These are phyloP conservation scores for Nysson spinosus DNA, from an alignment of 2,888 invertebrate species.

Conservation along the genomic window DNA sequence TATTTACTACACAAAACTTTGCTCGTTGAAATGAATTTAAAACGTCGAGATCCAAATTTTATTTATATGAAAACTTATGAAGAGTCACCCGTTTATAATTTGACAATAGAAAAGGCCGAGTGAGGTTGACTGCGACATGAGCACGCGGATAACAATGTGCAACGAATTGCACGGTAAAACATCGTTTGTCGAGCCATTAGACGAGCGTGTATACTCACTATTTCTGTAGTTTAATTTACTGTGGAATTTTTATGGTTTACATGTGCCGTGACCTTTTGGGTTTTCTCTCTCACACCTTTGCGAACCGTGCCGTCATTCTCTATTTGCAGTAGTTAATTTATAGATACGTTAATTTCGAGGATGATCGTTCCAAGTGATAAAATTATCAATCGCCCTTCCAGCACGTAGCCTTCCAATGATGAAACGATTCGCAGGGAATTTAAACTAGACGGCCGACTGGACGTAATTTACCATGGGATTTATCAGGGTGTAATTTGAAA, in stretches of 20 bases:
- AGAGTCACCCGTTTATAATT: neutral
- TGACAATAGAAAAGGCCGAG: neutral
- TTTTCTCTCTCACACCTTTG: neutral
- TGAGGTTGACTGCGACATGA: constrained; percentile 9
- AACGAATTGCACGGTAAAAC: constrained; percentile 49
- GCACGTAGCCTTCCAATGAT: constrained; percentile 16
- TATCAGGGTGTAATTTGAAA: constrained; percentile 29
- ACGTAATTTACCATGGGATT: constrained; percentile 39
- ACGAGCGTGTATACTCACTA: constrained; percentile 38
- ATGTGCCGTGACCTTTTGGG: neutral
- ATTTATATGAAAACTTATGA: no score
- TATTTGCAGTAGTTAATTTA: constrained; percentile 25
- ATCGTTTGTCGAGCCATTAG: constrained; percentile 59
- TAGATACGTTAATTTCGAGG: constrained; percentile 34
- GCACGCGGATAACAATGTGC: constrained; percentile 33
- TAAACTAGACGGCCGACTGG: constrained; percentile 30
- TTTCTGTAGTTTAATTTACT: constrained; percentile 58
- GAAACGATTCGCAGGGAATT: constrained; percentile 31
- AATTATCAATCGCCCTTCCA: constrained; percentile 37
- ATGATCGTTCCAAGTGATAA: constrained; percentile 40
- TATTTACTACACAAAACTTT: no score
- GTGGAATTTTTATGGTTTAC: constrained; percentile 51
- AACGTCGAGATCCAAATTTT: no score
- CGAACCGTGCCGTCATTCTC: constrained; percentile 4
- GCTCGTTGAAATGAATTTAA: no score